A percentile compares a stretch with the other conserved stretches of the same genome.
phyloP scores from a whole-genome alignment of 2,888 invertebrate genomes.

The Dysmachus trigonus region DNA sequence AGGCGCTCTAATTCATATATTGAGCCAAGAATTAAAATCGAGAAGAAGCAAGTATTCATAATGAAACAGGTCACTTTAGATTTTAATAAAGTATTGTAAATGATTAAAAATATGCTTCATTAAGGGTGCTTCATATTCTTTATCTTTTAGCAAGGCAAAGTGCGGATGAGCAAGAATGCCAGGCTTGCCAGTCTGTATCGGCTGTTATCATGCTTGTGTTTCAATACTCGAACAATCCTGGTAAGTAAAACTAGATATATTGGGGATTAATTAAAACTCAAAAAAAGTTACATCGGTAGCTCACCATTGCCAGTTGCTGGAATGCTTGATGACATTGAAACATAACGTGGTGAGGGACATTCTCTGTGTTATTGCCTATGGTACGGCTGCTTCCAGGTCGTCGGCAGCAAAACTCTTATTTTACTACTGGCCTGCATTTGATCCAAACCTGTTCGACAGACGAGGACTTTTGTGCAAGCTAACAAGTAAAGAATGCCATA shows the following conservation, averaged over 20 bases:
- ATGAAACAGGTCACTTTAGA: too few relatives aligned
- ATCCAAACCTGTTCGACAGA: conserved; percentile 90
- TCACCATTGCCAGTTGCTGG: conserved; percentile 95
- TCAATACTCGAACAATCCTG: conserved; percentile 93
- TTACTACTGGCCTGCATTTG: conserved; percentile 99
- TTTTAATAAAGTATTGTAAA: too few relatives aligned
- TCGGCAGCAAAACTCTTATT: conserved; percentile 96
- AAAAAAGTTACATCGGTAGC: conserved; percentile 68
- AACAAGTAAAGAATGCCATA: conserved; percentile 70
- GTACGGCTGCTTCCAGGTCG: conserved; percentile 91
- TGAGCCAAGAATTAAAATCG: too few relatives aligned
- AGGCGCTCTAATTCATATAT: too few relatives aligned
- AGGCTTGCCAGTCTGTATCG: conserved; percentile 85
- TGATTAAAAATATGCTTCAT: too few relatives aligned
- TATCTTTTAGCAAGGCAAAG: conserved; percentile 71
- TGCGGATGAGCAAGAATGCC: conserved; percentile 77
- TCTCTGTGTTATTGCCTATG: conserved; percentile 94
- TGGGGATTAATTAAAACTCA: background rate
- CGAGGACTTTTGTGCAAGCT: conserved; percentile 88
- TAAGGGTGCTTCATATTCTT: too few relatives aligned
- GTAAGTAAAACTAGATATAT: conserved; percentile 64
- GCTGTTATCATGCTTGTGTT: conserved; percentile 98
- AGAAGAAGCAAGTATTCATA: too few relatives aligned
- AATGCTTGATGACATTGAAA: conserved; percentile 95
- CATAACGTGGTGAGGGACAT: conserved; percentile 91